These are phyloP conservation scores for Lasiurus cinereus DNA, from an alignment of 2,113 vertebrate genomes.

Conservation along the genomic window DNA sequence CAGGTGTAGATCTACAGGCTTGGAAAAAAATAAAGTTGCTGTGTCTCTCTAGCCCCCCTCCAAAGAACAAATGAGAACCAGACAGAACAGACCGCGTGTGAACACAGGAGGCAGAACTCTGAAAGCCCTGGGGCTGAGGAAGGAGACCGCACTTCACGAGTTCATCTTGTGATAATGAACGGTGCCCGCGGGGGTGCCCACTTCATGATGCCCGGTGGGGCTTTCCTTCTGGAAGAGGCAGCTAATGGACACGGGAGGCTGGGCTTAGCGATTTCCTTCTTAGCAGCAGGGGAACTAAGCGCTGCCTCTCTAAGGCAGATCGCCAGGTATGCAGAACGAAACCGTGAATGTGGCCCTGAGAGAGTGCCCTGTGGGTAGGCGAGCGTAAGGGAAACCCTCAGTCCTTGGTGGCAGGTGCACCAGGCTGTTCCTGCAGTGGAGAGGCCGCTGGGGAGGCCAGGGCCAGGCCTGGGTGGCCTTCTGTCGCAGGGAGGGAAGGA, in stretches of 20 bases:
- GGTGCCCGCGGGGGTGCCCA: background rate
- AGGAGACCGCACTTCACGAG: background rate
- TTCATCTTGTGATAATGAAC: conserved; percentile 35
- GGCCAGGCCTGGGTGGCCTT: conserved; percentile 55
- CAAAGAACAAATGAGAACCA: conserved; percentile 15
- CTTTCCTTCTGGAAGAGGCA: conserved; percentile 22
- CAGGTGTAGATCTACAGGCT: background rate
- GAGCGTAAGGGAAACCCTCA: background rate
- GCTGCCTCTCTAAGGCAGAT: background rate
- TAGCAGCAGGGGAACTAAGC: background rate
- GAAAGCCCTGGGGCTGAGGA: conserved; percentile 42
- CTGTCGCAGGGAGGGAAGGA: conserved; percentile 58
- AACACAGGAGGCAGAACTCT: background rate
- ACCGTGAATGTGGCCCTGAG: background rate
- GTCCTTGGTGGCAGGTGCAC: conserved; percentile 59
- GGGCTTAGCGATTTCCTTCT: background rate
- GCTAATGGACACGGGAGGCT: conserved; percentile 50
- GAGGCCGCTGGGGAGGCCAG: background rate
- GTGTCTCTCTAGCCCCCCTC: conserved; percentile 23
- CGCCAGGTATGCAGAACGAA: background rate
- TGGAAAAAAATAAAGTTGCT: conserved; percentile 41
- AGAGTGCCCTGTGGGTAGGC: background rate
- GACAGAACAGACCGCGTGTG: conserved; percentile 23
- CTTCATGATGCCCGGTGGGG: conserved; percentile 55
- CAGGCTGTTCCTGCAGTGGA: conserved; percentile 29